These are phyloP conservation scores for Papilio dardanus DNA, from an alignment of 1,140 invertebrate genomes.

Conservation along the genomic window DNA sequence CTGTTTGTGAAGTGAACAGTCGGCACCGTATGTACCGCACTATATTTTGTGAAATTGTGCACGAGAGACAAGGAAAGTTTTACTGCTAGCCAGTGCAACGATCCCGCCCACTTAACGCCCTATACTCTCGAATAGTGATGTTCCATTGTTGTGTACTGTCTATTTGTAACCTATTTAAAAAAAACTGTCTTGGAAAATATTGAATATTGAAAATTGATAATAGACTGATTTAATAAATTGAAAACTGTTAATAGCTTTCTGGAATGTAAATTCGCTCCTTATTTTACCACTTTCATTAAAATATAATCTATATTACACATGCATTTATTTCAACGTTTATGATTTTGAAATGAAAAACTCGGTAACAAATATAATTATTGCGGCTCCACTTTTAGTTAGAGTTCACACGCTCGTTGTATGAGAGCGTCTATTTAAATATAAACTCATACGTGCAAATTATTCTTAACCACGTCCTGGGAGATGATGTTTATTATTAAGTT, in stretches of 20 bases:
- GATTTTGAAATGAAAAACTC: neutral
- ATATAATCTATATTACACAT: neutral
- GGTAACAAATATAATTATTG: neutral
- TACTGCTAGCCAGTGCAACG: conserved; percentile 63
- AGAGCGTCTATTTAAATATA: neutral
- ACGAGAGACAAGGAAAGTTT: conserved; percentile 52
- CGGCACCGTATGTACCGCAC: conserved; percentile 8
- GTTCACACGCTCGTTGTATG: conserved; percentile 1
- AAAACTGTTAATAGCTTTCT: no score
- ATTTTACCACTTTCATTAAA: no score
- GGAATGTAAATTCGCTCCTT: no score
- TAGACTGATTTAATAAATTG: no score
- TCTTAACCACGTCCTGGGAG: neutral
- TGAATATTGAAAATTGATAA: no score
- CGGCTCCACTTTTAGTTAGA: neutral
- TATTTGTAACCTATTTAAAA: neutral
- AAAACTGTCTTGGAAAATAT: no score
- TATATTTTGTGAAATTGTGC: conserved; percentile 43
- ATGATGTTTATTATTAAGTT: conserved; percentile 2
- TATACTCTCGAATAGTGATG: conserved; percentile 52
- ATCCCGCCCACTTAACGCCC: conserved; percentile 60
- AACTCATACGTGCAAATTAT: neutral
- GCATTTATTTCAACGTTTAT: neutral
- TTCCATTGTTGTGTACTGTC: conserved; percentile 20
- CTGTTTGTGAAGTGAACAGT: conserved; percentile 25